Evolutionary conservation across 2,797 vertebrate species (phyloP).

Genomic region (Chaetodon trifasciatus): DNA sequence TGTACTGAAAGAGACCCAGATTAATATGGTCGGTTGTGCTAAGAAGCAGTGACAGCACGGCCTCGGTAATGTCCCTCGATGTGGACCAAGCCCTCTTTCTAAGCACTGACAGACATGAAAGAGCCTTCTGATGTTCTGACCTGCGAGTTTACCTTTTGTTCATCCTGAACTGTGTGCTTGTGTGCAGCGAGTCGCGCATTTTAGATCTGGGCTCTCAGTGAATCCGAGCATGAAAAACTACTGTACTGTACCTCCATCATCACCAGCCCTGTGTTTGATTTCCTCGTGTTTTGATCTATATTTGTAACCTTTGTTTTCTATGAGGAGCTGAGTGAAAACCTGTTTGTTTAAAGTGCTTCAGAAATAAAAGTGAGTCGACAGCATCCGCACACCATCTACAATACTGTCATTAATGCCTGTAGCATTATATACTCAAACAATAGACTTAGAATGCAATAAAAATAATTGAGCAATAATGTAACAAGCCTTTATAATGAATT

Average conservation of each 20-base stretch:
- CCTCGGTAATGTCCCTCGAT: slow-evolving; percentile 25
- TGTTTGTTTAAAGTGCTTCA: slow-evolving; percentile 29
- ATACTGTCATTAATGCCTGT: background rate
- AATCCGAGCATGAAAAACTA: slow-evolving; percentile 37
- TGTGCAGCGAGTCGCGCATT: slow-evolving; percentile 1
- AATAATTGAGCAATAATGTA: background rate
- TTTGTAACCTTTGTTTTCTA: slow-evolving; percentile 43
- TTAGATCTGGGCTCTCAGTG: slow-evolving; percentile 45
- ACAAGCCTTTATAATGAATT: background rate
- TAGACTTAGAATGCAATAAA: background rate
- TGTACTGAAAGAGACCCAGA: slow-evolving; percentile 47
- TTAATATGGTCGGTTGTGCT: slow-evolving; percentile 31
- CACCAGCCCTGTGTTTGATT: slow-evolving; percentile 45
- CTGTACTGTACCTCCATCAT: slow-evolving; percentile 18
- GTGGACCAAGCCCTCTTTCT: slow-evolving; percentile 32
- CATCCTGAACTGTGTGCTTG: background rate
- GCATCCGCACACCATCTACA: background rate
- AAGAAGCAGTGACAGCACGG: slow-evolving; percentile 51
- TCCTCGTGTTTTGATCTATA: slow-evolving; percentile 51
- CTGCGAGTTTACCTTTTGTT: slow-evolving; percentile 62
- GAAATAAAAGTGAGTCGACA: slow-evolving; percentile 29
- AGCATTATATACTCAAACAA: background rate
- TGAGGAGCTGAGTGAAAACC: slow-evolving; percentile 7
- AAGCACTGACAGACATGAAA: slow-evolving; percentile 54
- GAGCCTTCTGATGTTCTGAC: slow-evolving; percentile 62